Evolutionary conservation across 2,113 vertebrate species (phyloP), one percentile per base, ranked within the genome.

Genomic region (Colinus virginianus): DNA sequence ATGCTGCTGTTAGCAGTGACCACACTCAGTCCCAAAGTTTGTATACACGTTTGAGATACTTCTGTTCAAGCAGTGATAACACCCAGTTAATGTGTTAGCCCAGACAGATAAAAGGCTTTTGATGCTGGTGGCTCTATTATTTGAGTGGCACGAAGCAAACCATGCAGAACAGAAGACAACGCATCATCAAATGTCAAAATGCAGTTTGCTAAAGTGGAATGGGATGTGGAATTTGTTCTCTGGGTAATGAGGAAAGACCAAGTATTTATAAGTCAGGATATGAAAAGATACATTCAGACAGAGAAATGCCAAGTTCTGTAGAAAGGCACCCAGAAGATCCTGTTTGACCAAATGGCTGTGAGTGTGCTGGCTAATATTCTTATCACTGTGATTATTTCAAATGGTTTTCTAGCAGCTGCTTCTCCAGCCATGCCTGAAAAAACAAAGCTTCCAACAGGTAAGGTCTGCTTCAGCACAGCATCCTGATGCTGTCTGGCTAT

Each of bases 1-100:
- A 40, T 26, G 26, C 67, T 82, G 51, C 58, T 48, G 74, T 63
- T 77, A 90, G 61, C 81, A 48, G 75, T 72, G 70, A 42, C 75
- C 45, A 49, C 2, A 8, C 40, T 93, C 84, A 30, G 4, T 61
- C 40, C 63, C 80, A 55, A 62, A 92, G 84, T 90, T 78, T 86
- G 53, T 58, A 5, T 15, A 43, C 53, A 16, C 3, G 0, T 67
- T 85, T 95, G 74, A 79, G 91, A 76, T 90, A 76, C 51, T 90
- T 38, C 69, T 83, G 64, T 87, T 77, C 67, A 89, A 89, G 87
- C 79, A 92, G 28, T 11, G 90, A 88, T 90, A 94, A 80, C 63
- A 42, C 63, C 87, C 87, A 76, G 42, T 64, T 78, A 74, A 86
- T 82, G 84, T 87, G 66, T 96, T 97, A 95, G 67, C 84, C 81